Base-by-base conservation (phyloP, 37 sponge, comb jelly and placozoan species). In the Oopsacas minuta region DNA sequence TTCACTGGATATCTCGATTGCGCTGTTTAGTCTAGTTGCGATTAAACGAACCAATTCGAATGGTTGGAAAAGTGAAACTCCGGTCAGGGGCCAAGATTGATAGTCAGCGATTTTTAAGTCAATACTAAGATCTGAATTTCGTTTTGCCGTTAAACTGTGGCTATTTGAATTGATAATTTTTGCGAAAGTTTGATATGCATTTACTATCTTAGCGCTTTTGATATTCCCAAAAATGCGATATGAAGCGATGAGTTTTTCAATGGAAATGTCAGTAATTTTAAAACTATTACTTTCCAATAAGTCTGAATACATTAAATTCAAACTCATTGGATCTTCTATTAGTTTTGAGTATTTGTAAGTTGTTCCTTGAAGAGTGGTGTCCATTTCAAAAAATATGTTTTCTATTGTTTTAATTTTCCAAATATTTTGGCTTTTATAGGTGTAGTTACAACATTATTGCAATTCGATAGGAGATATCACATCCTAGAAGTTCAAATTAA, bases 111-210 rank as follows among this genome's bases (percentile, higher is more conserved):
- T 61, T 25, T n/a, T 10, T 7, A 61, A 32, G 7, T 61, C 75
- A 12, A 61, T 3, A 3, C 32, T 25, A 61, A 32, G 1, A n/a
- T 61, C 75, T n/a, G 22, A 3, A n/a, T 10, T 61, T 34, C 28
- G 22, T n/a, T 61, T 61, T 34, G 30, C 75, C 1, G 75, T 61
- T 61, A 61, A 61, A 10, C 28, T 61, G 30, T 61, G 75, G 22
- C 75, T 32, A 61, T 61, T 61, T 61, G 75, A 10, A 61, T 61
- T 61, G 7, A 61, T 61, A 3, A 61, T 61, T n/a, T 61, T 61
- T 20, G 75, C 28, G 75, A 61, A 61, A 3, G 75, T 61, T 34
- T 3, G 7, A 61, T 61, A 61, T 12, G 75, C 75, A 32, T 61
- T 61, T 25, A 12, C 7, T 3, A 61, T 61, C 32, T 25, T 61